phyloP scores from a whole-genome alignment of 1,140 invertebrate species.

The Caligus rogercresseyi region DNA sequence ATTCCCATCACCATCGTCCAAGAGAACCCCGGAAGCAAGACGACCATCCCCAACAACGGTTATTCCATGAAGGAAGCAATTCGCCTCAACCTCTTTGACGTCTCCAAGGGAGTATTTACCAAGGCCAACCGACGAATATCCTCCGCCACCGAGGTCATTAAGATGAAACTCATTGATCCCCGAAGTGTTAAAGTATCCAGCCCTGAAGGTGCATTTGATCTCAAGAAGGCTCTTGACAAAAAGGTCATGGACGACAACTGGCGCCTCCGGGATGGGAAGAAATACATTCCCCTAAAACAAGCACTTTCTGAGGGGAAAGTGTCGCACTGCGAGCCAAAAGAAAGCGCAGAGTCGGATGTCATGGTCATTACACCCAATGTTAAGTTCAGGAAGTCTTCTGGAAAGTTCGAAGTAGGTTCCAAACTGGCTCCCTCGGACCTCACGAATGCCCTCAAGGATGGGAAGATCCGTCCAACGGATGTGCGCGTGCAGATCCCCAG shows the following conservation, averaged over 20 bases:
- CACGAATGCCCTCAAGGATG: conserved; percentile 45
- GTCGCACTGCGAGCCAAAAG: neutral
- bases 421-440: conserved; percentile 33
- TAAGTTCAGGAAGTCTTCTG: conserved; percentile 35
- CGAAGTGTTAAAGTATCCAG: conserved; percentile 15
- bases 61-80: conserved; percentile 9
- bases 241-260: conserved; percentile 56
- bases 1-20: conserved; percentile 18
- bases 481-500: conserved; percentile 54
- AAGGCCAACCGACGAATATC: conserved; percentile 31
- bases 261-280: conserved; percentile 42
- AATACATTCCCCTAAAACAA: conserved; percentile 22
- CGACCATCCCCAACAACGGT: neutral
- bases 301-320: neutral
- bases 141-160: conserved; percentile 62
- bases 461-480: conserved; percentile 42
- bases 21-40: conserved; percentile 10
- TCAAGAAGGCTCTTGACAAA: conserved; percentile 54
- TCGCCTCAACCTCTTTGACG: neutral
- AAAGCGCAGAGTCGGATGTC: neutral
- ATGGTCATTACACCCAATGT: conserved; percentile 26
- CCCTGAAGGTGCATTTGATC: conserved; percentile 37
- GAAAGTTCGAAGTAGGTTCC: conserved; percentile 20
- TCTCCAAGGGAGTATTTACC: conserved; percentile 6
- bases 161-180: conserved; percentile 38